Evolutionary conservation across 2,797 vertebrate species (phyloP).

Genomic region (Streptopelia turtur): DNA sequence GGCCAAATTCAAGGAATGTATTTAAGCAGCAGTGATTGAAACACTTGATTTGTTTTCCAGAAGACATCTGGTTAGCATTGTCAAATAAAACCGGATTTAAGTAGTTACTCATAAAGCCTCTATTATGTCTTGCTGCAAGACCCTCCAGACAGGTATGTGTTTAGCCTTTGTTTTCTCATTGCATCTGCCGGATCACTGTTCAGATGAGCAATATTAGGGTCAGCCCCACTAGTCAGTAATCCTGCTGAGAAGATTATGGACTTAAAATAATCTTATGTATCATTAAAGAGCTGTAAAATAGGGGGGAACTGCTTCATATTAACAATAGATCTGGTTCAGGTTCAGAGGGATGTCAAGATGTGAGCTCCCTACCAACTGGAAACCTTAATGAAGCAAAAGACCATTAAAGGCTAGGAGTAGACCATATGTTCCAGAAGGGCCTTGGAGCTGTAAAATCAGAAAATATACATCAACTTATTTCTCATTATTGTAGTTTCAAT

Average conservation of each 20-base stretch:
- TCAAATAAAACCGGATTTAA: conserved; percentile 63
- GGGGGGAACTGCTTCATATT: conserved; percentile 13
- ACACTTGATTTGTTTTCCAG: conserved; percentile 55
- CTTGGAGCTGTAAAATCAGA: not conserved
- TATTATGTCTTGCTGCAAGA: conserved; percentile 45
- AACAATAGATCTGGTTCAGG: conserved; percentile 27
- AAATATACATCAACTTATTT: conserved; percentile 5
- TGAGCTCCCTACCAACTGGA: conserved; percentile 18
- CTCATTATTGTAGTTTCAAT: conserved; percentile 1
- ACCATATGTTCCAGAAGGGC: not conserved
- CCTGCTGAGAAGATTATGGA: conserved; percentile 70
- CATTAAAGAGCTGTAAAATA: conserved; percentile 60
- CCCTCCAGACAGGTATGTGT: conserved; percentile 55
- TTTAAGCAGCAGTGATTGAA: conserved; percentile 64
- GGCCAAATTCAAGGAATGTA: conserved; percentile 45
- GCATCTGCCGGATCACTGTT: conserved; percentile 58
- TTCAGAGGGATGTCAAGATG: conserved; percentile 32
- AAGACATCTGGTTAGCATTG: conserved; percentile 60
- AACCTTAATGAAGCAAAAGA: conserved; percentile 28
- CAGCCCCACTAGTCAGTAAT: conserved; percentile 52
- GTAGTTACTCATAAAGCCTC: conserved; percentile 55
- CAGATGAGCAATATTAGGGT: conserved; percentile 69
- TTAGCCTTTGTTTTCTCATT: conserved; percentile 45
- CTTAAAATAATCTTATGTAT: conserved; percentile 70
- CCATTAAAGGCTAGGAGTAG: conserved; percentile 16